These are phyloP conservation scores for Lucifuga dentata DNA, from an alignment of 2,113 vertebrate genomes.

Conservation along the genomic window DNA sequence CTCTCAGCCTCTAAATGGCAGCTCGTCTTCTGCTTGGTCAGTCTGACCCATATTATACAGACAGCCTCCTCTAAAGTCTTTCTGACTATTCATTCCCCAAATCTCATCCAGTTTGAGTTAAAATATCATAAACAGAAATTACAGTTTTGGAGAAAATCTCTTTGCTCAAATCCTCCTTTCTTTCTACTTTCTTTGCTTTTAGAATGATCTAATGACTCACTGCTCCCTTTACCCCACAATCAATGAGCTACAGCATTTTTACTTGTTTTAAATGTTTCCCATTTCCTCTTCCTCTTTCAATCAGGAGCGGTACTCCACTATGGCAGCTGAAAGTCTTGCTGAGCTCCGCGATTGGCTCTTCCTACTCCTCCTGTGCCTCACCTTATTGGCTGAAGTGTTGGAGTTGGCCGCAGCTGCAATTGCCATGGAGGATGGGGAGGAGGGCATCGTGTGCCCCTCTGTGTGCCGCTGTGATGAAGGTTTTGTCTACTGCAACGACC, in stretches of 20 bases:
- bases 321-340: constrained; percentile 86
- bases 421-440: constrained; percentile 82
- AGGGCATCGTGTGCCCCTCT: constrained; percentile 85
- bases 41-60: constrained; percentile 74
- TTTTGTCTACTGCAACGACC: constrained; percentile 97
- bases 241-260: background rate
- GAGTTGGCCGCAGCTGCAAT: constrained; percentile 86
- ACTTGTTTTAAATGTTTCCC: constrained; percentile 50
- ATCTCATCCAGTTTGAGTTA: constrained; percentile 32
- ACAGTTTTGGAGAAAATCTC: constrained; percentile 9
- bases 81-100: constrained; percentile 38
- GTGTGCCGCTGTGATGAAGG: constrained; percentile 93
- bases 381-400: constrained; percentile 90
- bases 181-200: constrained; percentile 10
- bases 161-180: background rate
- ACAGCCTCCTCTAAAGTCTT: constrained; percentile 42
- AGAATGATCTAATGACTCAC: constrained; percentile 18
- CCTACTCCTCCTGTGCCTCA: constrained; percentile 90
- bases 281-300: constrained; percentile 55
- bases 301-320: constrained; percentile 70
- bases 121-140: constrained; percentile 15
- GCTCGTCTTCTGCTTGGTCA: constrained; percentile 69
- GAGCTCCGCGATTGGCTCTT: constrained; percentile 93
- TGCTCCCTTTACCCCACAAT: background rate
- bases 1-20: constrained; percentile 62